Evolutionary conservation across 2,888 invertebrate genomes (phyloP), one percentile per base, ranked within the genome.

Genomic region (Troides oblongomaculatus): DNA sequence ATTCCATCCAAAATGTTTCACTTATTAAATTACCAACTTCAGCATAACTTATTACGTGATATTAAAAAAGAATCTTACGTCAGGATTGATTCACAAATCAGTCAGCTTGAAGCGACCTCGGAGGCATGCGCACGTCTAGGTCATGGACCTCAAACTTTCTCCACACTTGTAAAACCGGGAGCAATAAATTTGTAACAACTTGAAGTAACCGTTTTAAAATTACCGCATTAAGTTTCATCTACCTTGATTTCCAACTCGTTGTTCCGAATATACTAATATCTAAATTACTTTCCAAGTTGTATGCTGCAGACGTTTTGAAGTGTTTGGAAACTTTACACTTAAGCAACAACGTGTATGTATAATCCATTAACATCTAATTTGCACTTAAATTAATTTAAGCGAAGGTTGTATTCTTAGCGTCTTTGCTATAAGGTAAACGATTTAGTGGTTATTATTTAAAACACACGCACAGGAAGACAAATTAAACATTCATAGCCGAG

Each of bases 91-190:
- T 43, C 57, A 50, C 21, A 39, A 58, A 39, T 39, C 43, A 36
- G 64, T 58, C 43, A 58, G 12, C 43, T n/a, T 43, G 3, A 18
- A 58, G 12, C 21, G 39, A 21, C 57, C 58, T 43, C 43, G 21
- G 64, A 57, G 43, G 17, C 14, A 36, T 57, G 58, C 59, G 36
- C 58, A 57, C 64, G 79, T 72, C 74, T 71, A 78, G 86, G 84
- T 80, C 84, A 83, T 86, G 87, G 85, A 87, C 87, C 88, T 82
- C 76, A 66, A 81, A 88, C 84, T 87, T 87, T 85, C 81, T 77
- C 78, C 71, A 81, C 53, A 86, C 82, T 84, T 75, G 70, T 72
- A 74, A 77, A 76, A 79, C 79, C 77, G 75, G 78, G 78, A 77
- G 80, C 79, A 78, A 85, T 85, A 85, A 86, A 87, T 84, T 83